A percentile compares a stretch with the other conserved stretches of the same genome.
Evolutionary conservation across 2,888 invertebrate genomes (phyloP).

Genomic region (Lissocephala sabroskyi): DNA sequence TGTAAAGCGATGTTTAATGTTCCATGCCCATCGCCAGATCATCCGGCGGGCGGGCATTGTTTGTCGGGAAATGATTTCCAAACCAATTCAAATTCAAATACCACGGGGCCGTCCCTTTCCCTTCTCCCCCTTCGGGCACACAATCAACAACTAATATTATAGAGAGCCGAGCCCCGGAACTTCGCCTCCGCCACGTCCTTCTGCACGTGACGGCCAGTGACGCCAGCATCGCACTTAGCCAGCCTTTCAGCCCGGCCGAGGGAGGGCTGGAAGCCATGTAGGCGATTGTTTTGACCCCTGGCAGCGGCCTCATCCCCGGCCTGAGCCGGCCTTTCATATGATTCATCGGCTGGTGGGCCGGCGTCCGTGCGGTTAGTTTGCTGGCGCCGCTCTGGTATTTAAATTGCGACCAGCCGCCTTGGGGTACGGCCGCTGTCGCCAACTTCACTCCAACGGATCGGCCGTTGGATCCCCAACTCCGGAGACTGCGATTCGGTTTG

Average conservation of each 20-base stretch:
- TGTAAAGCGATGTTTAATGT: constrained; percentile 7
- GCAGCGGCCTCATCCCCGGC: too few relatives aligned
- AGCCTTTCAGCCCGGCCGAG: background rate
- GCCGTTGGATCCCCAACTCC: too few relatives aligned
- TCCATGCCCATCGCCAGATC: background rate
- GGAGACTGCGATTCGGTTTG: background rate
- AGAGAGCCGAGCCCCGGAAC: constrained; percentile 32
- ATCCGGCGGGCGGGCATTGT: constrained; percentile 24
- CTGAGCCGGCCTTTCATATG: constrained; percentile 30
- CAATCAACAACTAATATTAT: too few relatives aligned
- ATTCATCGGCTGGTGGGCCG: constrained; percentile 47
- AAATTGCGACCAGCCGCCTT: constrained; percentile 49
- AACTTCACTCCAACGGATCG: constrained; percentile 30
- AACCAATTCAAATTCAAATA: constrained; percentile 48
- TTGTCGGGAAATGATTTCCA: constrained; percentile 49
- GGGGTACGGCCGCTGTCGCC: constrained; percentile 35
- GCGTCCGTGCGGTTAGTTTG: constrained; percentile 42
- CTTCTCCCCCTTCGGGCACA: too few relatives aligned
- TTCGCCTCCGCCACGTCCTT: background rate
- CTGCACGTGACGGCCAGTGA: constrained; percentile 6
- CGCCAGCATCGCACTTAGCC: constrained; percentile 19
- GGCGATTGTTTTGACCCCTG: constrained; percentile 2
- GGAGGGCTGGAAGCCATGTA: constrained; percentile 6
- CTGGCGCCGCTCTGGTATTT: constrained; percentile 65
- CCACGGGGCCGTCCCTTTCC: constrained; percentile 8